Conservation (phyloP, 1,140 invertebrate genomes). For the Lerema accius region DNA sequence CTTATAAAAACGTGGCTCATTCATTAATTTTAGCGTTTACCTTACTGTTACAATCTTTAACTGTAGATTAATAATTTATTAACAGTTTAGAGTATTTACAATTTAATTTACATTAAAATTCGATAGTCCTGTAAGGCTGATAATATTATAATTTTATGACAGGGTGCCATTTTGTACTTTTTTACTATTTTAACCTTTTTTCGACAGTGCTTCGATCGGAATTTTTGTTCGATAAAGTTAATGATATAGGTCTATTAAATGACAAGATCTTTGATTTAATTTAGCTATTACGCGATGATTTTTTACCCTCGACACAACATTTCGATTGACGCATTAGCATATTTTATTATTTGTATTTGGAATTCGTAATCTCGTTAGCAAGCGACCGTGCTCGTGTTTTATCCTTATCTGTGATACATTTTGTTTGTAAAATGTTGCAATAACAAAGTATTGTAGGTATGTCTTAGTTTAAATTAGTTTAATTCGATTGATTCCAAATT, state of each 20-base stretch:
- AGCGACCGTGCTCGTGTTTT: conserved; percentile 52
- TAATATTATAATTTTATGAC: conserved; percentile 48
- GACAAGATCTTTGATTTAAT: too few species aligned
- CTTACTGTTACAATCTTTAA: conserved; percentile 19
- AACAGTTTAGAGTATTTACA: conserved; percentile 44
- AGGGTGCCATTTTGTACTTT: conserved; percentile 62
- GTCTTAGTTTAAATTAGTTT: conserved; percentile 43
- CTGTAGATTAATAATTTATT: conserved; percentile 52
- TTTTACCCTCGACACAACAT: not conserved
- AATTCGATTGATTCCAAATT: conserved; percentile 37
- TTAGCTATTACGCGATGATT: not conserved
- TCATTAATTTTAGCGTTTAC: conserved; percentile 8
- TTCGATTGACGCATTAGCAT: conserved; percentile 14
- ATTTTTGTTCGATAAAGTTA: conserved; percentile 17
- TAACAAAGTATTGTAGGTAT: conserved; percentile 67
- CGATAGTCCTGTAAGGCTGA: conserved; percentile 48
- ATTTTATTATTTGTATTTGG: conserved; percentile 2
- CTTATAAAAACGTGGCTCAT: conserved; percentile 21
- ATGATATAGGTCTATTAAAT: not conserved
- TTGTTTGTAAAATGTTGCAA: conserved; percentile 72
- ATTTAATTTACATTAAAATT: conserved; percentile 20
- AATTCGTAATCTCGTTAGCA: conserved; percentile 35
- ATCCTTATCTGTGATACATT: conserved; percentile 77
- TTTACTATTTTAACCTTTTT: conserved; percentile 19
- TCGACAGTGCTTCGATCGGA: conserved; percentile 25